Percentiles rank a stretch among this genome's conserved stretches.
phyloP scores from a whole-genome alignment of 2,888 invertebrate species.

The Lycocerus yunnanus region DNA sequence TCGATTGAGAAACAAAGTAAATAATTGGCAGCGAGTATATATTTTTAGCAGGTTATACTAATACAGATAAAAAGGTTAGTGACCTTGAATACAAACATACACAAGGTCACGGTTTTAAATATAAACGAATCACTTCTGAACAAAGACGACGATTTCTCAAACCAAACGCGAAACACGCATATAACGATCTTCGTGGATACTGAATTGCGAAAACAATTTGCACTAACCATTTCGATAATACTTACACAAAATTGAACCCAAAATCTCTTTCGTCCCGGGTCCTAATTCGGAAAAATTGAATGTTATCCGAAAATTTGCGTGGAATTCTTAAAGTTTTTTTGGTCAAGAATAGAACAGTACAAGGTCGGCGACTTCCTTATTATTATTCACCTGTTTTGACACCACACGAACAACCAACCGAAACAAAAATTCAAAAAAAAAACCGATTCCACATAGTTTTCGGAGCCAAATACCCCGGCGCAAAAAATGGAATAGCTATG shows the following conservation, averaged over 20 bases:
- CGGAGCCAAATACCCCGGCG: neutral
- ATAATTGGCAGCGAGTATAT: neutral
- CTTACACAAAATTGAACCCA: neutral
- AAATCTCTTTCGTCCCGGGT: neutral
- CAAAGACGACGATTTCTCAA: neutral
- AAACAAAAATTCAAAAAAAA: no score
- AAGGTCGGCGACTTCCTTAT: neutral
- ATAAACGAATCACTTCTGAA: neutral
- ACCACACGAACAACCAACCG: neutral
- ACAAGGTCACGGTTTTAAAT: slow-evolving; percentile 2
- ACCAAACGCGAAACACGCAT: neutral
- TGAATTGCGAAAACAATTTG: no score
- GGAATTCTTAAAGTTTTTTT: neutral
- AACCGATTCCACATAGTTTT: neutral
- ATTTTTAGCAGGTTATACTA: neutral
- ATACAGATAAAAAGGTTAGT: slow-evolving; percentile 4
- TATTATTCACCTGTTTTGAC: neutral
- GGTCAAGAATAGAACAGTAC: neutral
- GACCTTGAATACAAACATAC: slow-evolving; percentile 2
- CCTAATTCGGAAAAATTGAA: neutral
- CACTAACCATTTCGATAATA: no score
- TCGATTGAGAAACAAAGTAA: neutral
- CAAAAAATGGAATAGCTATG: neutral
- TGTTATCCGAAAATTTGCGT: neutral
- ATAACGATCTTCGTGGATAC: neutral